phyloP scores from a whole-genome alignment of 2,888 invertebrate genomes.

The Scaptomyza reducta region DNA sequence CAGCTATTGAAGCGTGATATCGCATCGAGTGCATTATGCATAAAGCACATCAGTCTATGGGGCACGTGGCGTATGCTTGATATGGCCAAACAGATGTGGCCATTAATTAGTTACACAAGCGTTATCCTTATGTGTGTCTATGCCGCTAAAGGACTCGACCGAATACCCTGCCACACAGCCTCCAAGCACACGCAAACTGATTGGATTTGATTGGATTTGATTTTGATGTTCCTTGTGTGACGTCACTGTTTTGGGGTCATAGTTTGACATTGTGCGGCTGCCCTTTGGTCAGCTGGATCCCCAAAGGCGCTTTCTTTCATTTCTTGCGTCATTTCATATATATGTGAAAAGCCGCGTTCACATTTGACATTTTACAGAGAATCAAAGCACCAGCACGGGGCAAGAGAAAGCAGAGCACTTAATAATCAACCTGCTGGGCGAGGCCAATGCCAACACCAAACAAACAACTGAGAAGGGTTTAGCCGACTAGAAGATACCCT shows the following conservation, averaged over 20 bases:
- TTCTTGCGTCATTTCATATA: slow-evolving; percentile 70
- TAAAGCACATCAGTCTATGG: slow-evolving; percentile 14
- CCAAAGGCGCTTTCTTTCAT: slow-evolving; percentile 50
- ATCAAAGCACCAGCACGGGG: slow-evolving; percentile 19
- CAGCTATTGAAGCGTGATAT: slow-evolving; percentile 52
- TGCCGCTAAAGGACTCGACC: slow-evolving; percentile 27
- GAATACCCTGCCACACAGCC: slow-evolving; percentile 19
- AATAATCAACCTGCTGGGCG: slow-evolving; percentile 41
- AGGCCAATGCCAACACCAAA: slow-evolving; percentile 2
- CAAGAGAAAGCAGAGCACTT: slow-evolving; percentile 28
- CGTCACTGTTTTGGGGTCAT: slow-evolving; percentile 52
- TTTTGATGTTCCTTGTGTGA: slow-evolving; percentile 26
- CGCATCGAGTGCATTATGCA: slow-evolving; percentile 53
- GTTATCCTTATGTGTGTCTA: slow-evolving; percentile 5
- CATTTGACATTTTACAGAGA: slow-evolving; percentile 68
- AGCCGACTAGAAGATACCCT: too few species aligned
- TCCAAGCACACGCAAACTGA: slow-evolving; percentile 24
- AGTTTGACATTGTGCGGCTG: slow-evolving; percentile 46
- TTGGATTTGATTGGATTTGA: slow-evolving; percentile 14
- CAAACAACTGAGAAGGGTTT: too few species aligned
- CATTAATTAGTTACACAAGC: slow-evolving; percentile 53
- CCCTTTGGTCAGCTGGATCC: slow-evolving; percentile 53
- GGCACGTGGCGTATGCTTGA: slow-evolving; percentile 56
- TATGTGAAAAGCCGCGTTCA: slow-evolving; percentile 61
- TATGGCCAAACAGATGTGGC: slow-evolving; percentile 27